These are phyloP conservation scores for Sebastes diploproa DNA, from an alignment of 2,797 vertebrate genomes.

Conservation along the genomic window DNA sequence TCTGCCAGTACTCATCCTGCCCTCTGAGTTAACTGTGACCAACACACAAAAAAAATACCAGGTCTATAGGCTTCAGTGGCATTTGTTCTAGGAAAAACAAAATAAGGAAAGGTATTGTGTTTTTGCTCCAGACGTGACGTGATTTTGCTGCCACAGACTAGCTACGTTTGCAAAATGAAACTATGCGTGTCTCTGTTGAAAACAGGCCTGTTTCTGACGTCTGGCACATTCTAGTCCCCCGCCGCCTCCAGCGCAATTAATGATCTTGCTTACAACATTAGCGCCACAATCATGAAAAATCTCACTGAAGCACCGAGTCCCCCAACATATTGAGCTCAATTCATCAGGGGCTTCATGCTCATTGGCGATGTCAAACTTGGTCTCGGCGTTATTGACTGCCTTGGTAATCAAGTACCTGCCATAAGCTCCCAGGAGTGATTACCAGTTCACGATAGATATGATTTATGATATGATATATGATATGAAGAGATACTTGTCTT, in stretches of 20 bases:
- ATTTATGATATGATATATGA: slow-evolving; percentile 15
- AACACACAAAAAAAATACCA: background rate
- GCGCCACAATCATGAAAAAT: slow-evolving; percentile 68
- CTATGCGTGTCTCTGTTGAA: background rate
- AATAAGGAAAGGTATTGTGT: slow-evolving; percentile 14
- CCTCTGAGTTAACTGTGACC: slow-evolving; percentile 26
- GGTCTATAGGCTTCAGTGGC: background rate
- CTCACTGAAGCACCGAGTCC: slow-evolving; percentile 38
- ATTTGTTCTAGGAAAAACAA: background rate
- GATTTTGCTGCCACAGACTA: slow-evolving; percentile 18
- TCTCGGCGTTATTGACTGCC: slow-evolving; percentile 54
- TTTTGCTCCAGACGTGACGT: slow-evolving; percentile 9
- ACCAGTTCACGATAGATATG: background rate
- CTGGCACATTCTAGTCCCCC: slow-evolving; percentile 38
- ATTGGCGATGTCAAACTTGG: slow-evolving; percentile 60
- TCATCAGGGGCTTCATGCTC: slow-evolving; percentile 64
- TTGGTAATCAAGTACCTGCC: slow-evolving; percentile 56
- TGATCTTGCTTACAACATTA: slow-evolving; percentile 71
- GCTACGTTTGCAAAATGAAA: slow-evolving; percentile 4
- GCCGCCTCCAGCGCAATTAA: slow-evolving; percentile 63
- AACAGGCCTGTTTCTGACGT: slow-evolving; percentile 19
- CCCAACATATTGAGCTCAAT: slow-evolving; percentile 63
- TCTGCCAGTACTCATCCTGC: slow-evolving; percentile 2
- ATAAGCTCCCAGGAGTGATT: slow-evolving; percentile 40
- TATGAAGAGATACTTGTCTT: background rate